Conservation (phyloP, 2,113 vertebrate genomes). For the Ciconia stormi region DNA sequence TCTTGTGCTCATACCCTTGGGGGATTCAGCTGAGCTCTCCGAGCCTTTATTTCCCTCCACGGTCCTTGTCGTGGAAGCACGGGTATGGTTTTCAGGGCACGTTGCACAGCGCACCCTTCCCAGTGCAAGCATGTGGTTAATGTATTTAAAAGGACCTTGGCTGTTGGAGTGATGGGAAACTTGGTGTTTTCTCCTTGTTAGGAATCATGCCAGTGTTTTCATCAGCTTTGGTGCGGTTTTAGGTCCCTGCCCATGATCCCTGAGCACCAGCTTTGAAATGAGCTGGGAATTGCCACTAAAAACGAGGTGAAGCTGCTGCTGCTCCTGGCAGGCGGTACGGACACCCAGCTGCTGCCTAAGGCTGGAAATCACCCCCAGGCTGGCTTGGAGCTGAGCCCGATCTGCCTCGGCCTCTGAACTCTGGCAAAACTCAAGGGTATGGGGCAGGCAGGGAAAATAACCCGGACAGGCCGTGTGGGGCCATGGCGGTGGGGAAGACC, state of each 20-base stretch:
- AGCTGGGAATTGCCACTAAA: neutral
- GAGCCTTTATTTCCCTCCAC: neutral
- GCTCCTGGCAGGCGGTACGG: neutral
- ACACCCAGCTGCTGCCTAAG: neutral
- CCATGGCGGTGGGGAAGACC: neutral
- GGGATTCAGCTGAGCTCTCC: neutral
- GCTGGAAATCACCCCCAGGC: neutral
- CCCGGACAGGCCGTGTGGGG: rapidly evolving
- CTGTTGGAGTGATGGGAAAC: neutral
- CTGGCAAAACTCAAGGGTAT: rapidly evolving
- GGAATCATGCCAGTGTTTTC: neutral
- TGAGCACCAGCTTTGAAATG: neutral
- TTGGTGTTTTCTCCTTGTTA: neutral
- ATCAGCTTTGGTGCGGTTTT: neutral
- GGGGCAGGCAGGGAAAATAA: neutral
- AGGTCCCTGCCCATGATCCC: neutral
- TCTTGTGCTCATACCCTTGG: neutral
- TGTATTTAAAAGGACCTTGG: neutral
- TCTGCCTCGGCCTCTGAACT: neutral
- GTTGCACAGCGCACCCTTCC: rapidly evolving
- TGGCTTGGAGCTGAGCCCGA: neutral
- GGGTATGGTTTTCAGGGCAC: neutral
- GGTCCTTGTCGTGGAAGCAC: neutral
- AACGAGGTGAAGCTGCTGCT: neutral
- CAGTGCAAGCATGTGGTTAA: neutral